phyloP scores from a whole-genome alignment of 2,888 invertebrate genomes.

The Cosmorhoe ocellata region DNA sequence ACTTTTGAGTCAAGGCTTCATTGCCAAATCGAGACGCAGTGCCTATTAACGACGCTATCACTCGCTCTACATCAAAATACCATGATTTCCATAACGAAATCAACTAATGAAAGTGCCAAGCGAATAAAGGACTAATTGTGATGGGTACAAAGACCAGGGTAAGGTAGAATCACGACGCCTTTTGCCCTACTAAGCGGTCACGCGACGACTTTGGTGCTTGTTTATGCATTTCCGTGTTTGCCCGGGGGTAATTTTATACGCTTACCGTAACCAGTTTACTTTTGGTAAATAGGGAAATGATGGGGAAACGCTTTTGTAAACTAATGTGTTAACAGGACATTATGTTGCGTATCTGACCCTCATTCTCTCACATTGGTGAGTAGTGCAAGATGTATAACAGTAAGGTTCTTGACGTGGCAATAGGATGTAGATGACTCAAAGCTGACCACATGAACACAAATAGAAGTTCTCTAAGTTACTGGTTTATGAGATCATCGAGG shows the following conservation, averaged over 20 bases:
- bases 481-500: constrained; percentile 21
- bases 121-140: constrained; percentile 14
- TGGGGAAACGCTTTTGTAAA: not conserved
- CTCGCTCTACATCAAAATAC: constrained; percentile 14
- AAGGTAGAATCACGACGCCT: constrained; percentile 4
- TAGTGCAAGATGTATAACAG: no score
- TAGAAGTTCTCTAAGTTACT: constrained; percentile 10
- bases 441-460: constrained; percentile 11
- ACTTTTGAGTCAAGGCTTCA: constrained; percentile 22
- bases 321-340: no score
- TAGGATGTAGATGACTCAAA: constrained; percentile 15
- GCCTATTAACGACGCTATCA: constrained; percentile 14
- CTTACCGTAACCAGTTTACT: constrained; percentile 4
- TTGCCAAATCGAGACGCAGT: constrained; percentile 17
- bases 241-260: constrained; percentile 23
- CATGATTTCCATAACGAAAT: constrained; percentile 8
- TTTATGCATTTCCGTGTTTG: constrained; percentile 32
- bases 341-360: no score
- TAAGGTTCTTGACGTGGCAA: not conserved
- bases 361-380: no score
- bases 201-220: constrained; percentile 25
- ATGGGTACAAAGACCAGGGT: not conserved
- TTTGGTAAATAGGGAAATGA: not conserved
- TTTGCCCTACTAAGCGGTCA: constrained; percentile 29
- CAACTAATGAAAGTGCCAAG: constrained; percentile 5